These are phyloP conservation scores for Drosophila pseudoananassae DNA, from an alignment of 1,140 invertebrate species.

Conservation along the genomic window DNA sequence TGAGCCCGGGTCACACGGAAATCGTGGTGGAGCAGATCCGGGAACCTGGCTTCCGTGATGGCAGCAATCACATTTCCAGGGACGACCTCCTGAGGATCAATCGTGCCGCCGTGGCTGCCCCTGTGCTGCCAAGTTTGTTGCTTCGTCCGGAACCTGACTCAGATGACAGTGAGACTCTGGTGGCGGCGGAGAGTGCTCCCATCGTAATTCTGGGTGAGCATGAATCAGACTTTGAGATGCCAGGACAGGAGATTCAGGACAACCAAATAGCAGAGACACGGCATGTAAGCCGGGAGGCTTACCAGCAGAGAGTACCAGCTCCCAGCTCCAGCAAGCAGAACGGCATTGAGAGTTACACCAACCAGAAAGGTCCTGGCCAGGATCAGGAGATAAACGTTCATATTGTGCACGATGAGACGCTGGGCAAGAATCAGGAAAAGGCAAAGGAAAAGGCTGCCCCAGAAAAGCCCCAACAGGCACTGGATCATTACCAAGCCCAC, in stretches of 20 bases:
- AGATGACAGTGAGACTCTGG: conserved; percentile 57
- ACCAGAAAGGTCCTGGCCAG: conserved; percentile 53
- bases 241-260: conserved; percentile 55
- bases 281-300: conserved; percentile 49
- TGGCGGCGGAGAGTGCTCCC: conserved; percentile 67
- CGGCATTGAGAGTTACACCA: conserved; percentile 52
- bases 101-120: conserved; percentile 66
- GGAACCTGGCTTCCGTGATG: conserved; percentile 48
- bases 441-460: neutral
- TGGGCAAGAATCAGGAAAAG: conserved; percentile 25
- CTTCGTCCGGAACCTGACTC: conserved; percentile 46
- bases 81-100: conserved; percentile 75
- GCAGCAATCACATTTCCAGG: conserved; percentile 65
- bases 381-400: conserved; percentile 74
- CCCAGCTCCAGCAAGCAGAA: conserved; percentile 12
- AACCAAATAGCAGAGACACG: conserved; percentile 75
- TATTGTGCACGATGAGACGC: conserved; percentile 55
- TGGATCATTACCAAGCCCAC: conserved; percentile 56
- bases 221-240: conserved; percentile 62
- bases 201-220: conserved; percentile 73
- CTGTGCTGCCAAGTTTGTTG: conserved; percentile 73
- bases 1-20: conserved; percentile 69
- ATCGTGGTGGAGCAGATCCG: conserved; percentile 73
- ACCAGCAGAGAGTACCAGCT: conserved; percentile 47
- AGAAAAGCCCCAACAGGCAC: neutral